phyloP scores from a whole-genome alignment of 2,113 vertebrate species.

The Paradisaea rubra region DNA sequence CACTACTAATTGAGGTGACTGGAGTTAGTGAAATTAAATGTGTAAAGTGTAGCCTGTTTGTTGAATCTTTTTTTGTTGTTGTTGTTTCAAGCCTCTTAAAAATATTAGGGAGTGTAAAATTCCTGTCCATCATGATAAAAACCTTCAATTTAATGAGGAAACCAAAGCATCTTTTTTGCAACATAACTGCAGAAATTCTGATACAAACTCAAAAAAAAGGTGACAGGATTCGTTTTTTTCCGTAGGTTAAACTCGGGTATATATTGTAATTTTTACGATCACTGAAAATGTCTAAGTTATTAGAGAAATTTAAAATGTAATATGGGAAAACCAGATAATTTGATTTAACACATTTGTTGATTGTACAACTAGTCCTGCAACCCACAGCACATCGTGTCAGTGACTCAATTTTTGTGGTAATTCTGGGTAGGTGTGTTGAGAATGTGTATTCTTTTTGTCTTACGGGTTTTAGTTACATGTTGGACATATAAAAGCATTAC shows the following conservation, averaged over 20 bases:
- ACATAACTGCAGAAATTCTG: not conserved
- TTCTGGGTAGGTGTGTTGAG: conserved; percentile 46
- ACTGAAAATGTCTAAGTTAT: conserved; percentile 66
- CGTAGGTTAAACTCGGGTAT: not conserved
- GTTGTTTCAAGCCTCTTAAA: not conserved
- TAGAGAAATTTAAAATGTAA: conserved; percentile 71
- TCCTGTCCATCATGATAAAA: not conserved
- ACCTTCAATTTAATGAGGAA: not conserved
- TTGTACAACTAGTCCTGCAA: conserved; percentile 48
- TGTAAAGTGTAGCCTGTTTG: not conserved
- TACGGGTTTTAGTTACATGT: conserved; percentile 64
- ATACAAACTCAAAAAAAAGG: not conserved
- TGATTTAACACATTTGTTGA: conserved; percentile 65
- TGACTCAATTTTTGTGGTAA: conserved; percentile 83
- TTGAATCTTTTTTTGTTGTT: not conserved
- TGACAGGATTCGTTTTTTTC: not conserved
- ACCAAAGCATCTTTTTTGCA: not conserved
- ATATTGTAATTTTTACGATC: not conserved
- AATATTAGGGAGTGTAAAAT: not conserved
- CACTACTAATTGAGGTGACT: not conserved
- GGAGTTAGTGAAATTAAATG: not conserved
- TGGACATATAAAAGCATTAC: conserved; percentile 41
- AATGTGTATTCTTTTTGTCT: conserved; percentile 32
- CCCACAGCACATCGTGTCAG: conserved; percentile 52
- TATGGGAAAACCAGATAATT: conserved; percentile 62